These are phyloP conservation scores for Metacarcinus magister DNA, from an alignment of 2,888 invertebrate species.

Conservation along the genomic window DNA sequence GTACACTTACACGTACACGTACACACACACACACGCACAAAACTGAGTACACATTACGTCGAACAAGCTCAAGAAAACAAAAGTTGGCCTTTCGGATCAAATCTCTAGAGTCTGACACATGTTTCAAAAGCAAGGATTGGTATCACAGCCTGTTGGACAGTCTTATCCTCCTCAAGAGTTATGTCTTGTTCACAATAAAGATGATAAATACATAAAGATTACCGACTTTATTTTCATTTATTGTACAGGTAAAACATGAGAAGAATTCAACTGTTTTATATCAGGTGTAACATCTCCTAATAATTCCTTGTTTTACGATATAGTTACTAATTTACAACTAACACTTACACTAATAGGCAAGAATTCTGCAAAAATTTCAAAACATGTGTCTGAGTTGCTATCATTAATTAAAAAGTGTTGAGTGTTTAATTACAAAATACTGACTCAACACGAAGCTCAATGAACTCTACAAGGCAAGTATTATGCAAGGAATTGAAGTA, in stretches of 20 bases:
- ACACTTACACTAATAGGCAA: neutral
- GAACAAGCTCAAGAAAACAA: slow-evolving; percentile 28
- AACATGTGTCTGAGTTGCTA: neutral
- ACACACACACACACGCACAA: neutral
- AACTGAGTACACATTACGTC: neutral
- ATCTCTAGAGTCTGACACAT: neutral
- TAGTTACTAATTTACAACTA: neutral
- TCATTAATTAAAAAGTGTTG: neutral
- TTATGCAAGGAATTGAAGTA: neutral
- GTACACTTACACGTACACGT: neutral
- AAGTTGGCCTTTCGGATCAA: neutral
- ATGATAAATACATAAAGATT: slow-evolving; percentile 69
- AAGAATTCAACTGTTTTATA: neutral
- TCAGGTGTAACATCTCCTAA: neutral
- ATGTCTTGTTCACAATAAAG: slow-evolving; percentile 78
- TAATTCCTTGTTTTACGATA: neutral
- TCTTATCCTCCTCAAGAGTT: slow-evolving; percentile 5
- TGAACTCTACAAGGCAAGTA: neutral
- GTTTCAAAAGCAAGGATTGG: neutral
- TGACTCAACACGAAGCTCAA: neutral
- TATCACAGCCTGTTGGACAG: neutral
- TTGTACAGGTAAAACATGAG: neutral
- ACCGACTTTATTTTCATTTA: slow-evolving; percentile 55
- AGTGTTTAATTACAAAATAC: neutral
- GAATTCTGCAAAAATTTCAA: neutral